Base-by-base conservation (phyloP, 1,140 invertebrate species). In the Drosophila punjabiensis region DNA sequence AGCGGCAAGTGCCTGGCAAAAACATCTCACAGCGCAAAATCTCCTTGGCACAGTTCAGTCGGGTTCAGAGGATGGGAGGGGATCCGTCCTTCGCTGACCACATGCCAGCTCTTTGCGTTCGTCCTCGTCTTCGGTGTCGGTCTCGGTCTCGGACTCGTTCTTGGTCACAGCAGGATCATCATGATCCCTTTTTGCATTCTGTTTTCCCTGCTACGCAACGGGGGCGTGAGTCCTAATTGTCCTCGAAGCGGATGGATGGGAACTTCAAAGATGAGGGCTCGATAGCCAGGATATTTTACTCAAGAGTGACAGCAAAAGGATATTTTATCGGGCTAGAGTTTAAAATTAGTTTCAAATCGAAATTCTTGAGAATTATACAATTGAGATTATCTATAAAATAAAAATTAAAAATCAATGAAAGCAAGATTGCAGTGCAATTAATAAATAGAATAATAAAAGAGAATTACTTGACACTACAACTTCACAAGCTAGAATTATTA, bases 201-300 rank as follows among this genome's bases (percentile, higher is more conserved):
- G 65, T 80, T 52, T 64, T 55, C 32, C 43, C 67, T 56, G 32
- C 39, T 58, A 70, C 85, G 33, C 85, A 68, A 85, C 85, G 78
- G 85, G 84, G 85, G 84, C 81, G 56, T 52, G 30, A 33, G 52
- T 52, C 68, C 68, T 84, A 88, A 88, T 88, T 83, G 85, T 74
- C 50, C 62, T 71, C 32, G 55, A 18, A 37, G 33, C 18, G 43
- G 35, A n/a, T 45, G 13, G 45, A n/a, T 45, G 13, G 45, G 35
- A 74, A n/a, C 67, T 41, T 30, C 14, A 24, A 47, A 74, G 59
- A 68, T 65, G 55, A 37, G 30, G 20, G 53, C 41, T 41, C 33
- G 41, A 32, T 28, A 56, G 37, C 35, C n/a, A 37, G 35, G 28
- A 64, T 58, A 41, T 39, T 28, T 28, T 35, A 50, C 20, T 56